Evolutionary conservation across 2,797 vertebrate genomes (phyloP), one percentile per base, ranked within the genome.

Genomic region (Erpetoichthys calabaricus): DNA sequence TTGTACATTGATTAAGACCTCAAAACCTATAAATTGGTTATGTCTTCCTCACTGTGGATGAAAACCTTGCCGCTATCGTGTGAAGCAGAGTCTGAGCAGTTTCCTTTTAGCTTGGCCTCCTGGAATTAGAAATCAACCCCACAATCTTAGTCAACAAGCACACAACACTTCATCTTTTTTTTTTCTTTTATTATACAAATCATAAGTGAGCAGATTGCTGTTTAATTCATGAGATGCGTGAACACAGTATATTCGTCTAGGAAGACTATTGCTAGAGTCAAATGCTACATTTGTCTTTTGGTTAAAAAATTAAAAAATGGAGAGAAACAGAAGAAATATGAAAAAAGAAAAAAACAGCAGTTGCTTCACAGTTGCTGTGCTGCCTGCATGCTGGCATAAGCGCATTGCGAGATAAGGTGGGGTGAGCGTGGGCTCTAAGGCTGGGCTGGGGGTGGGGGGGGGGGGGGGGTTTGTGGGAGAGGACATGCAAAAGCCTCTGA

Each of bases 261-360:
- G 81, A 84, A 83, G 81, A 83, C 82, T 82, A 81, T 69, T 69
- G 80, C 76, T 83, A 82, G 68, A 74, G 60, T 67, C 45, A 55
- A 75, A 74, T 59, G 71, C 70, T 73, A 80, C 73, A 80, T 68
- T 63, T 63, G 65, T 62, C 52, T 60, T 64, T 65, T 45, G 7
- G 44, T 54, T 57, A 59, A 57, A 60, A 53, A 60, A 55, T 56
- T 56, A 59, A 59, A 54, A 54, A 6, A 54, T 7, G 7, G 25
- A 46, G 67, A 61, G 62, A 73, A 68, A 46, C 51, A 8, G 43
- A 46, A 44, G 44, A 44, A 57, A 60, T 44, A 41, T 55, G 41
- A 8, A 47, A 67, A 59, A 62, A 74, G 67, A 51, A 10, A 46
- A 59, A 59, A 53, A 59, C 52, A 52, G 51, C 64, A 66, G 61